These are phyloP conservation scores for Syritta pipiens DNA, from an alignment of 2,888 invertebrate species.

Conservation along the genomic window DNA sequence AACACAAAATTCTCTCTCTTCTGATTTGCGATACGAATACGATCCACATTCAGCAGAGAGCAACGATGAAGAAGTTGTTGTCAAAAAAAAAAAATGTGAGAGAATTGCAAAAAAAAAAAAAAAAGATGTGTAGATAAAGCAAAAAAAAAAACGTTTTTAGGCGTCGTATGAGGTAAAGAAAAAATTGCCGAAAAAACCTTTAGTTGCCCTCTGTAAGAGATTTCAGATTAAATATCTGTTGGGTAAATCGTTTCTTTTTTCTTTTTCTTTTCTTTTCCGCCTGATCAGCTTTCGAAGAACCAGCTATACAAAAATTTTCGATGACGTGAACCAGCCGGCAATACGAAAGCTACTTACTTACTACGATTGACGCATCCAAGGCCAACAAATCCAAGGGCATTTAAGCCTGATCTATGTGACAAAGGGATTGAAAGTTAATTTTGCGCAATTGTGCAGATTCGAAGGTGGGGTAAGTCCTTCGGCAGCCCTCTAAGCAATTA, in stretches of 20 bases:
- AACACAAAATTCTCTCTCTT: too few species aligned
- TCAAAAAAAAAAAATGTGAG: too few species aligned
- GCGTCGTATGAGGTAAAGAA: neutral
- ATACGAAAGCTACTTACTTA: too few species aligned
- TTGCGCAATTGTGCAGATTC: too few species aligned
- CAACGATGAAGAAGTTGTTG: neutral
- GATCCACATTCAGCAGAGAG: conserved; percentile 37
- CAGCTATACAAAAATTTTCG: neutral
- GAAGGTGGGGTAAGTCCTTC: too few species aligned
- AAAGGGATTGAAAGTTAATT: too few species aligned
- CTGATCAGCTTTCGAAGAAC: neutral
- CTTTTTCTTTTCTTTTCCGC: neutral
- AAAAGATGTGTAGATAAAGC: neutral
- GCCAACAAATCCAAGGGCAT: too few species aligned
- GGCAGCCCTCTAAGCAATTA: too few species aligned
- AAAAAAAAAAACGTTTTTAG: neutral
- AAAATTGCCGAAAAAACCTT: neutral
- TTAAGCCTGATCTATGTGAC: too few species aligned
- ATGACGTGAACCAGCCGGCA: conserved; percentile 7
- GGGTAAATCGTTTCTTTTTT: too few species aligned
- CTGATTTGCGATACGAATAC: conserved; percentile 23
- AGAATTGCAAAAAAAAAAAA: conserved; percentile 1
- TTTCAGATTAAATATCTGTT: conserved; percentile 17
- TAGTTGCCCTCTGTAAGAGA: too few species aligned
- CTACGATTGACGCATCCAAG: too few species aligned